Evolutionary conservation across 2,113 vertebrate genomes (phyloP).

Genomic region (Calyptomena viridis): DNA sequence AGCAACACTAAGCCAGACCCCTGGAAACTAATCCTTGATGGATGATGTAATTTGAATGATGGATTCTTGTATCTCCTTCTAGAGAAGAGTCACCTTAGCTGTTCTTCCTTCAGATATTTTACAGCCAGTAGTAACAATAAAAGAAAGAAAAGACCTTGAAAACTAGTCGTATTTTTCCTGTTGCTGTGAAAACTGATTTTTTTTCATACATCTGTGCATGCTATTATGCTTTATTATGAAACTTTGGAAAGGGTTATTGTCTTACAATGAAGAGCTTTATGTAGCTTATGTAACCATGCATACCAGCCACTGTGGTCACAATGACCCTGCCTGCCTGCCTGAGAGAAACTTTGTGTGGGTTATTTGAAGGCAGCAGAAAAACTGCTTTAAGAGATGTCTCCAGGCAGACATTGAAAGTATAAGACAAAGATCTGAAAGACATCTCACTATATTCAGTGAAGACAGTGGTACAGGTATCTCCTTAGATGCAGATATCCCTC

Average conservation of each 20-base stretch:
- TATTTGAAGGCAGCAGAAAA: neutral
- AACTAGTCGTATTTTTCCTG: neutral
- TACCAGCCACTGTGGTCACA: neutral
- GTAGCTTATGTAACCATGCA: neutral
- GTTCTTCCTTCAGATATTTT: conserved; percentile 22
- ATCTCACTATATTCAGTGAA: neutral
- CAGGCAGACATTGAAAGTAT: neutral
- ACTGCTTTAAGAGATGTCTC: neutral
- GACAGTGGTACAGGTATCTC: neutral
- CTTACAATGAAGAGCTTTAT: neutral
- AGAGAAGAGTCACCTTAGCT: neutral
- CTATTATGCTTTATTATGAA: conserved; percentile 35
- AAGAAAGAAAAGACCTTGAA: conserved; percentile 16
- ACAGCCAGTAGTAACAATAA: conserved; percentile 7
- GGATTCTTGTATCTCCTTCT: neutral
- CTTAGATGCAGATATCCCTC: neutral
- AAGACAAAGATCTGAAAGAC: neutral
- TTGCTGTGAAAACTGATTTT: conserved; percentile 28
- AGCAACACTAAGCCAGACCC: neutral
- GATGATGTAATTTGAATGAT: conserved; percentile 19
- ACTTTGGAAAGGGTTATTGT: neutral
- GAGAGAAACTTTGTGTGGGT: neutral
- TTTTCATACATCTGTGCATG: neutral
- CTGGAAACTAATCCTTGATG: neutral
- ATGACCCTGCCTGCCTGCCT: neutral